A percentile compares a stretch with the other conserved stretches of the same genome.
Evolutionary conservation across 2,888 invertebrate genomes (phyloP).

Genomic region (Eristalinus aeneus): DNA sequence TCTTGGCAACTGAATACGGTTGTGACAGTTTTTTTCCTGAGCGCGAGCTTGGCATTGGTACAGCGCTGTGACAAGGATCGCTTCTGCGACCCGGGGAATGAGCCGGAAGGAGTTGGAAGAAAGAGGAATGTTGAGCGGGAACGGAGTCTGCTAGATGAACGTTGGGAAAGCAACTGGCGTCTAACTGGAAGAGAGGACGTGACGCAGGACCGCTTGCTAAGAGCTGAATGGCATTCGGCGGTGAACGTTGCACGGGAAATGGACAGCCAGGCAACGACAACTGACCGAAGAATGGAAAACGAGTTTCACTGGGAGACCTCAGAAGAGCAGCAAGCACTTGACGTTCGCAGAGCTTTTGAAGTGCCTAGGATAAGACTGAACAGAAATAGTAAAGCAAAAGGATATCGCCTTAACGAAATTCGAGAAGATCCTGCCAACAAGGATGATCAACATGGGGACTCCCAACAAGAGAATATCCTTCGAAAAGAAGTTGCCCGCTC

Average conservation of each 20-base stretch:
- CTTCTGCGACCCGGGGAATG: slow-evolving; percentile 59
- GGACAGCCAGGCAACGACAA: neutral
- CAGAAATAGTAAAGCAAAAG: no score
- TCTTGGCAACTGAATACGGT: slow-evolving; percentile 74
- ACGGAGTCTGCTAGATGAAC: slow-evolving; percentile 17
- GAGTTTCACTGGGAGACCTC: neutral
- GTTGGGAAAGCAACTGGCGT: slow-evolving; percentile 61
- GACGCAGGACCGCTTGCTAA: slow-evolving; percentile 42
- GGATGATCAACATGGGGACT: neutral
- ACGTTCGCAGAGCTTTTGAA: neutral
- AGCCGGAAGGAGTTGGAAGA: slow-evolving; percentile 3
- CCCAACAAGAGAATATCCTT: neutral
- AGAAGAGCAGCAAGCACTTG: neutral
- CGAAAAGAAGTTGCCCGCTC: neutral
- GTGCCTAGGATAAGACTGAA: no score
- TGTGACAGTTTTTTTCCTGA: slow-evolving; percentile 71
- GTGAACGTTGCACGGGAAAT: neutral
- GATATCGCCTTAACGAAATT: no score
- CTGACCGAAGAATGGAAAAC: neutral
- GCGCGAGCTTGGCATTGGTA: slow-evolving; percentile 68
- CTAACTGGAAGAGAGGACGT: slow-evolving; percentile 66
- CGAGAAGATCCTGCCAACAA: neutral
- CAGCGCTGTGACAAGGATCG: slow-evolving; percentile 48
- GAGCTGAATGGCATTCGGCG: slow-evolving; percentile 63
- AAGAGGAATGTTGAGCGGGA: neutral